These are phyloP conservation scores for Manis pentadactyla DNA, from an alignment of 2,797 vertebrate genomes.

Conservation along the genomic window DNA sequence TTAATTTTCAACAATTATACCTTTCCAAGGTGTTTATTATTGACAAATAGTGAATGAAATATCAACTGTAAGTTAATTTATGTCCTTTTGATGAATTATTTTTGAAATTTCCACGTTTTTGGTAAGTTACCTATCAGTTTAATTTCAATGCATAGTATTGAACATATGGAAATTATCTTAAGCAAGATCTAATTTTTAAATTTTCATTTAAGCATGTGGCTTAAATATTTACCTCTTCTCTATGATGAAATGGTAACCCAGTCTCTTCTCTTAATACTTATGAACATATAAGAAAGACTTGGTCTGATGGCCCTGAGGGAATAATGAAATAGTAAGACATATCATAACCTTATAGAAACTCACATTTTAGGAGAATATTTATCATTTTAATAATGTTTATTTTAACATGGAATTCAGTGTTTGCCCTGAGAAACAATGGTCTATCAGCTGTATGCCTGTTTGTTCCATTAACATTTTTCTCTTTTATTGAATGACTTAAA, in stretches of 20 bases:
- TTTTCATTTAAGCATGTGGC: neutral
- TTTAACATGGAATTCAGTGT: neutral
- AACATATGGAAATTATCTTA: neutral
- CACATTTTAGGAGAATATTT: neutral
- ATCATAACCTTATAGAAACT: neutral
- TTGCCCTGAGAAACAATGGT: neutral
- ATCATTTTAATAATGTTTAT: constrained; percentile 14
- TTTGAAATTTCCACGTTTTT: neutral
- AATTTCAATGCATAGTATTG: neutral
- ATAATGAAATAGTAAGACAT: neutral
- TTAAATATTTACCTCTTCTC: neutral
- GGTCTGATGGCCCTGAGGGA: neutral
- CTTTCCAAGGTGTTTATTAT: neutral
- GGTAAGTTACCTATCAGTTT: neutral
- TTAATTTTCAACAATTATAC: neutral
- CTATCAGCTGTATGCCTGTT: constrained; percentile 35
- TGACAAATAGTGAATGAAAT: neutral
- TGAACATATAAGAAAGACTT: neutral
- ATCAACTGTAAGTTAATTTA: neutral
- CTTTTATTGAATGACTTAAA: constrained; percentile 36
- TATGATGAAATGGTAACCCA: too few relatives aligned
- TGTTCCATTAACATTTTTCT: constrained; percentile 50
- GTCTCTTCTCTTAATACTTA: neutral
- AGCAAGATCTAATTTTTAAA: neutral
- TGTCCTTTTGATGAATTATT: neutral